Conservation (phyloP, 2,113 vertebrate species). For the Azemiops feae region DNA sequence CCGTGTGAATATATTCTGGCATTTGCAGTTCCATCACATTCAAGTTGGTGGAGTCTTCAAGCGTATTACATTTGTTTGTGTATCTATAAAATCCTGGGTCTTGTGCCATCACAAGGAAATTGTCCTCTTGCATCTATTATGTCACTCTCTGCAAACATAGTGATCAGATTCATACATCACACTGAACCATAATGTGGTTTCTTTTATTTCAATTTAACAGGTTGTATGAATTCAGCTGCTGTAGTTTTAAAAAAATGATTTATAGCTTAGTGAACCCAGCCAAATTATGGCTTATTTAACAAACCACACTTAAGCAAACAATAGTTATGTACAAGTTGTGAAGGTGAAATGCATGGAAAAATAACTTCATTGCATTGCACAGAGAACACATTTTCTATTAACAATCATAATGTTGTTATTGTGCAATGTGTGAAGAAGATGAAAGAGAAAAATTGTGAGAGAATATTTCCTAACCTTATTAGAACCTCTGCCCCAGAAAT, state of each 20-base stretch:
- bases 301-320: background rate
- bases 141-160: background rate
- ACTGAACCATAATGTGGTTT: background rate
- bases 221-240: background rate
- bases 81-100: background rate
- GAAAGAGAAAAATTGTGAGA: background rate
- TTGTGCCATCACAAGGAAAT: background rate
- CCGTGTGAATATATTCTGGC: background rate
- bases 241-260: background rate
- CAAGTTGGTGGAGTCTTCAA: background rate
- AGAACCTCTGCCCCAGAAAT: slow-evolving; percentile 31
- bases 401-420: background rate
- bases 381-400: background rate
- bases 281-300: background rate
- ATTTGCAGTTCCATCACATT: background rate
- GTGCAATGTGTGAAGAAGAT: background rate
- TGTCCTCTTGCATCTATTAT: background rate
- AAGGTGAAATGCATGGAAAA: background rate
- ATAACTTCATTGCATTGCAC: background rate
- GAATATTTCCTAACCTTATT: slow-evolving; percentile 1
- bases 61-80: background rate
- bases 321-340: background rate
- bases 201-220: background rate
- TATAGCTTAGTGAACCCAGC: background rate
- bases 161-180: background rate